Evolutionary conservation across 1,140 invertebrate genomes (phyloP).

Genomic region (Trinorchestia longiramus): DNA sequence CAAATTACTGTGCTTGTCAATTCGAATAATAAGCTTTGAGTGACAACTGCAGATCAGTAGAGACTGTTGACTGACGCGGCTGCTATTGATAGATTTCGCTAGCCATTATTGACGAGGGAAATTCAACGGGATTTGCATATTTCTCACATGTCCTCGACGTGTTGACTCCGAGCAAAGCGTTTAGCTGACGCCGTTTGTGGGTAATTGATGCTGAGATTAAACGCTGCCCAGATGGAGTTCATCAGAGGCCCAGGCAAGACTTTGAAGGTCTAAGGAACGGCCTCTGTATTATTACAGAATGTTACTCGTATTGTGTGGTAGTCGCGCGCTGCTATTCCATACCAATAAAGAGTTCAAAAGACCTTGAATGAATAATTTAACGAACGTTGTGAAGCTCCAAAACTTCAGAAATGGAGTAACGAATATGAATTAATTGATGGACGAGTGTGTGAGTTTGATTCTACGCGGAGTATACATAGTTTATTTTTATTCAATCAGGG

Average conservation of each 20-base stretch:
- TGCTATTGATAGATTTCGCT: background rate
- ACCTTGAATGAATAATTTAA: background rate
- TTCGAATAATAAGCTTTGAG: background rate
- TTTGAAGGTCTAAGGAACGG: background rate
- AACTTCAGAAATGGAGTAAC: too few relatives aligned
- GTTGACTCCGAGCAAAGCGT: background rate
- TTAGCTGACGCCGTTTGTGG: background rate
- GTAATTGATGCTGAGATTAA: constrained; percentile 1
- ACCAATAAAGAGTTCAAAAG: background rate
- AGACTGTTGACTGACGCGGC: background rate
- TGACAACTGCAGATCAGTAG: background rate
- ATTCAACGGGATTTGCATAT: background rate
- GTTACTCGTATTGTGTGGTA: background rate
- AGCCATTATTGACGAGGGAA: background rate
- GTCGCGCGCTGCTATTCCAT: background rate
- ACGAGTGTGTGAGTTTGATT: too few relatives aligned
- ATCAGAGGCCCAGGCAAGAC: background rate
- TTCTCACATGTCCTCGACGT: background rate
- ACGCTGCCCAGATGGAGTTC: background rate
- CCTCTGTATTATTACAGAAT: background rate
- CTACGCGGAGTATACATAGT: too few relatives aligned
- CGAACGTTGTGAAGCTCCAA: background rate
- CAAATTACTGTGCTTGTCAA: background rate
- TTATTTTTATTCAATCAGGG: too few relatives aligned
- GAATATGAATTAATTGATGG: too few relatives aligned